Evolutionary conservation across 2,888 invertebrate genomes (phyloP).

Genomic region (Timema podura): DNA sequence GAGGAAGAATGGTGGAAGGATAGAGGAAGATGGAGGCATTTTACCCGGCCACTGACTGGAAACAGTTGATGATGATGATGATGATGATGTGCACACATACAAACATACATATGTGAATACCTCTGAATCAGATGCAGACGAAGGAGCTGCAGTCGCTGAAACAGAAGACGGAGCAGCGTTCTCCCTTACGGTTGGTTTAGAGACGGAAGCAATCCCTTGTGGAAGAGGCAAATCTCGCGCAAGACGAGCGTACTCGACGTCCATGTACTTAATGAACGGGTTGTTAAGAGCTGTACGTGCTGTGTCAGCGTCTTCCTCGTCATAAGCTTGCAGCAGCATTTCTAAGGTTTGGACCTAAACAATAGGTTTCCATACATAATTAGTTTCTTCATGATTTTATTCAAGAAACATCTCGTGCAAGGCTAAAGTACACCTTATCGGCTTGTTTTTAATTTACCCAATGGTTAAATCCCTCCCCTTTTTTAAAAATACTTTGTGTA

Average conservation of each 20-base stretch:
- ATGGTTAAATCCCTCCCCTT: too few species aligned
- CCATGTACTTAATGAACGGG: constrained; percentile 89
- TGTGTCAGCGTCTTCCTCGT: constrained; percentile 81
- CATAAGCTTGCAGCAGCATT: constrained; percentile 72
- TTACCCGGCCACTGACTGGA: background rate
- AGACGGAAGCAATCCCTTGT: constrained; percentile 51
- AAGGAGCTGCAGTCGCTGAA: constrained; percentile 46
- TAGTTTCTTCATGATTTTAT: too few species aligned
- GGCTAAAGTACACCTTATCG: too few species aligned
- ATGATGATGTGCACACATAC: background rate
- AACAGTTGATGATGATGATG: background rate
- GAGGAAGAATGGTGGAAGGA: too few species aligned
- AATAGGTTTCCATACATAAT: background rate
- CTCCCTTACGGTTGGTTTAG: constrained; percentile 54
- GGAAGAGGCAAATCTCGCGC: constrained; percentile 67
- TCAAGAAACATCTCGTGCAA: too few species aligned
- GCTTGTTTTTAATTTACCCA: too few species aligned
- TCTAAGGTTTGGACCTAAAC: constrained; percentile 66
- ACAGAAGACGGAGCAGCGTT: constrained; percentile 69
- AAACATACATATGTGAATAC: constrained; percentile 18
- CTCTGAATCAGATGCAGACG: constrained; percentile 20
- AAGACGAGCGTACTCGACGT: constrained; percentile 80
- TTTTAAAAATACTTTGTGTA: background rate
- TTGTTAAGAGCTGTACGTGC: constrained; percentile 69
- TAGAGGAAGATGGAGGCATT: too few species aligned